Base-by-base conservation (phyloP, 2,888 invertebrate genomes). In the Orthosia incerta region DNA sequence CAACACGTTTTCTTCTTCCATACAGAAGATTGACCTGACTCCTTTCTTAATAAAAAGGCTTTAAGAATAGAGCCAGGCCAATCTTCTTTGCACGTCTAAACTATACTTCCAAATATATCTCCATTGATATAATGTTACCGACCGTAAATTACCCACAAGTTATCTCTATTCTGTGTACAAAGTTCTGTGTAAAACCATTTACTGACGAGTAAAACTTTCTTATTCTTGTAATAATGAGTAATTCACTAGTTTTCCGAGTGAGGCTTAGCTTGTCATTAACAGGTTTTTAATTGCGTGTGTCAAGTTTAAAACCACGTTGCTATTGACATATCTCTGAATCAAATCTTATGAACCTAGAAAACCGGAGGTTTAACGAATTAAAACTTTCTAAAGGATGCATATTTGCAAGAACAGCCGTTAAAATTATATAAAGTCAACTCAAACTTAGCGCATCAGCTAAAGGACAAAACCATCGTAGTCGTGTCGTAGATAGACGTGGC, bases 161-260 rank as follows among this genome's bases (percentile, higher is more conserved):
- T 50, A 50, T 11, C 16, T 31, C 18, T 20, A 18, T 46, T 18
- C 26, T 46, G 12, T 46, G 12, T 60, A 46, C 15, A 51, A 45
- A 61, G 50, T 11, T 51, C 5, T 46, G 4, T 46, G 26, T 15
- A 18, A 60, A 50, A 13, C 13, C 3, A 48, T 51, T n/a, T 26
- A 18, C 45, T 51, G 55, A 63, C 39, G 23, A 48, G n/a, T 61
- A 55, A 76, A 70, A 57, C 48, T 77, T 71, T 76, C 56, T 65
- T 77, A 23, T 53, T 65, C 64, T 39, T 48, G 13, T 48, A 46
- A 26, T 13, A 48, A 50, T 65, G 50, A 77, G 9, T 57, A 71
- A 71, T 57, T 72, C n/a, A 20, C 23, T 26, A 61, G 51, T 65
- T 77, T 76, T 48, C 71, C 55, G 7, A 18, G 15, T 64, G 45